Evolutionary conservation across 2,113 vertebrate species (phyloP).

Genomic region (Chionis minor): DNA sequence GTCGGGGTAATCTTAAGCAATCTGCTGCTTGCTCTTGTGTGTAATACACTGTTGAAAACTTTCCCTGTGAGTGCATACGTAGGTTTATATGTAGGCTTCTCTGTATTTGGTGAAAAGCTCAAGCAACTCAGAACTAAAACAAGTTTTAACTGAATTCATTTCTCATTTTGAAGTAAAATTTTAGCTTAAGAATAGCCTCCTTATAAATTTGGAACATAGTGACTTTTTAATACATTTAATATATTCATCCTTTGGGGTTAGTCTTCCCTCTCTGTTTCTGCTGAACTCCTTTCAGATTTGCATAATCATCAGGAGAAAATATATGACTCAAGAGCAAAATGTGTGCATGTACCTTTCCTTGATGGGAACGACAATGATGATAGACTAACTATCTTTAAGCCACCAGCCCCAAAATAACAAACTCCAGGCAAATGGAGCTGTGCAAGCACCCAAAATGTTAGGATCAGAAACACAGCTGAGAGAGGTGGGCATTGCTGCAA

Average conservation of each 20-base stretch:
- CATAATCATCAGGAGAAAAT: background rate
- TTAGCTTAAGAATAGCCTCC: background rate
- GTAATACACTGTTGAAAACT: slow-evolving; percentile 83
- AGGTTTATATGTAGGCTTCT: background rate
- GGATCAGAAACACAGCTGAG: background rate
- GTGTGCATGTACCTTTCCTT: background rate
- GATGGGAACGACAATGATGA: background rate
- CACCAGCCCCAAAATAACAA: background rate
- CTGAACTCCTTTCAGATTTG: background rate
- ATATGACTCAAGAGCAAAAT: background rate
- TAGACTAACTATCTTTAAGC: background rate
- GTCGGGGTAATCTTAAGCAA: slow-evolving; percentile 87
- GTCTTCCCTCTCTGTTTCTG: background rate
- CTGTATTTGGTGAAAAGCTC: background rate
- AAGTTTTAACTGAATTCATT: background rate
- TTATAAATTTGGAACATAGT: background rate
- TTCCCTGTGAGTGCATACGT: slow-evolving; percentile 65
- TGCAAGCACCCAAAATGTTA: background rate
- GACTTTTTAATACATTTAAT: background rate
- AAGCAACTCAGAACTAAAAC: background rate
- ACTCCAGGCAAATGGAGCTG: background rate
- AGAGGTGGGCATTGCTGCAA: background rate
- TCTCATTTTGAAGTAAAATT: background rate
- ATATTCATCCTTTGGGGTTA: background rate
- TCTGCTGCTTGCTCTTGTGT: slow-evolving; percentile 89